Evolutionary conservation across 2,797 vertebrate species (phyloP).

Genomic region (Myioborus miniatus): DNA sequence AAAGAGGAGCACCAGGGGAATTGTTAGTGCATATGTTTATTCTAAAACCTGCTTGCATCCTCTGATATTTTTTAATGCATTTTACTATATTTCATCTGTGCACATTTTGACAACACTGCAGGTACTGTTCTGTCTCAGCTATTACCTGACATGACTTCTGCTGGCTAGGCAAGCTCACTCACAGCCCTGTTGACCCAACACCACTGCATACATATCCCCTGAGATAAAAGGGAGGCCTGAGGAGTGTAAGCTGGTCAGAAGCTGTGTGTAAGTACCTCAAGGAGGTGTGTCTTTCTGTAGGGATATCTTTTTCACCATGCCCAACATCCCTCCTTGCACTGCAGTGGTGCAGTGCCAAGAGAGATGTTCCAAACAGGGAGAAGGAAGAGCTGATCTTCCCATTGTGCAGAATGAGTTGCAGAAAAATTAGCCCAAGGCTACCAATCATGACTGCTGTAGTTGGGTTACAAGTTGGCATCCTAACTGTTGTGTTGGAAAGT

Average conservation of each 20-base stretch:
- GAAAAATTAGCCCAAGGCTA: neutral
- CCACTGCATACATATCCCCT: neutral
- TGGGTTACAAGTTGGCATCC: neutral
- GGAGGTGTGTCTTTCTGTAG: neutral
- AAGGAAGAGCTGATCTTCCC: neutral
- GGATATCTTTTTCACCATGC: neutral
- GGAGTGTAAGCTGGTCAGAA: neutral
- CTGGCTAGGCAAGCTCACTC: neutral
- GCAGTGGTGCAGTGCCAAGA: neutral
- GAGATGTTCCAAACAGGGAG: neutral
- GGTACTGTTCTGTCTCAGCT: neutral
- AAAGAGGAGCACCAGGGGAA: neutral
- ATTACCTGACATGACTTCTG: neutral
- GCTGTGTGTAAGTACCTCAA: neutral
- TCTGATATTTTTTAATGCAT: neutral
- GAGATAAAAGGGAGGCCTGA: neutral
- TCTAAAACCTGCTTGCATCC: neutral
- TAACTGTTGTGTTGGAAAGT: neutral
- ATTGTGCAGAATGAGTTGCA: neutral
- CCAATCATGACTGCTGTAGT: neutral
- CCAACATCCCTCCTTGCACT: too few species aligned
- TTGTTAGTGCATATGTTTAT: neutral
- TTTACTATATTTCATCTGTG: neutral
- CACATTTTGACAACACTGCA: neutral
- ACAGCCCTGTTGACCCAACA: neutral